Conservation (phyloP, 2,113 vertebrate genomes). For the Rhombomys opimus region DNA sequence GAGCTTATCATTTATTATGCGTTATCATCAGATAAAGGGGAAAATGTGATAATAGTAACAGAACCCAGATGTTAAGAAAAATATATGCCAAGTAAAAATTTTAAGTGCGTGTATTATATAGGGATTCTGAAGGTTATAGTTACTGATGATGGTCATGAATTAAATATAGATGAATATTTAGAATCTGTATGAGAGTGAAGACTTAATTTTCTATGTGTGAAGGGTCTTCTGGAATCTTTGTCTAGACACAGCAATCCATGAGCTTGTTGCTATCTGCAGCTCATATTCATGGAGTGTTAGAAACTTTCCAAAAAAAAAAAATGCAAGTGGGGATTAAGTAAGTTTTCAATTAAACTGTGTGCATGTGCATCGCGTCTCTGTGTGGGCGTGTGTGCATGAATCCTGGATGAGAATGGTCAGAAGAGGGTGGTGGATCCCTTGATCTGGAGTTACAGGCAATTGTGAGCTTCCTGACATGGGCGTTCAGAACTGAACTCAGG, state of each 20-base stretch:
- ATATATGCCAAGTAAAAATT: conserved; percentile 26
- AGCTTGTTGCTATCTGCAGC: neutral
- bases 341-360: neutral
- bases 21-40: conserved; percentile 51
- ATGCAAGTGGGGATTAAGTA: neutral
- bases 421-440: neutral
- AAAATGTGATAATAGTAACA: conserved; percentile 43
- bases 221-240: neutral
- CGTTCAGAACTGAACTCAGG: neutral
- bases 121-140: conserved; percentile 49
- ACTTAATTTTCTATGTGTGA: neutral
- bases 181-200: conserved; percentile 37
- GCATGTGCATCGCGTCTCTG: no score
- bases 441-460: neutral
- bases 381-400: neutral
- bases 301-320: neutral
- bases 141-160: conserved; percentile 59
- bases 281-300: neutral
- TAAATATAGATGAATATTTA: conserved; percentile 14
- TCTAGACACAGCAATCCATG: neutral
- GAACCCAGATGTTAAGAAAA: conserved; percentile 59
- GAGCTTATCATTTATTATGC: conserved; percentile 51
- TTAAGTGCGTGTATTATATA: conserved; percentile 26
- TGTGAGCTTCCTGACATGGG: neutral
- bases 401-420: neutral